These are phyloP conservation scores for Nomada hirtipes DNA, from an alignment of 2,888 invertebrate species.

Conservation along the genomic window DNA sequence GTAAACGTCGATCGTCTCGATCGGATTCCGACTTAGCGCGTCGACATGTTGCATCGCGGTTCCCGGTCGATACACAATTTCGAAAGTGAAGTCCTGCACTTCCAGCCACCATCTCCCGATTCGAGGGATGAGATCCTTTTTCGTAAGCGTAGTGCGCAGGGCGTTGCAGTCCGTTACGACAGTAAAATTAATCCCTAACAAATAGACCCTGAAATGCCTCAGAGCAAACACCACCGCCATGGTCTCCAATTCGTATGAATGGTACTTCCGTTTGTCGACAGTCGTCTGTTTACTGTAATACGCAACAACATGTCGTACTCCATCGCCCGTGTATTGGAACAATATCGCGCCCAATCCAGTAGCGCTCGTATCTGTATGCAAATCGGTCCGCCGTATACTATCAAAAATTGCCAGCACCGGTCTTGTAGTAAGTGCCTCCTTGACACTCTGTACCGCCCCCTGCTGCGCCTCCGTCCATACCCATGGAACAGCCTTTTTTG, in stretches of 20 bases:
- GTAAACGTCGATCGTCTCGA: constrained; percentile 16
- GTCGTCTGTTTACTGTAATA: background rate
- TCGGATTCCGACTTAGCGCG: constrained; percentile 57
- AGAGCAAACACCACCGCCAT: no score
- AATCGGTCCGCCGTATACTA: background rate
- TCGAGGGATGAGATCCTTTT: no score
- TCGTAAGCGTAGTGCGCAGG: no score
- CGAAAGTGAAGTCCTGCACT: no score
- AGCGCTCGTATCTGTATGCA: constrained; percentile 41
- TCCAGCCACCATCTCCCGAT: no score
- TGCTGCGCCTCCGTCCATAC: background rate
- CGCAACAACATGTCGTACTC: background rate
- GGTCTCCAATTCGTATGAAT: no score
- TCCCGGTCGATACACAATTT: no score
- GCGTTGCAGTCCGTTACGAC: no score
- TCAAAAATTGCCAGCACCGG: constrained; percentile 21
- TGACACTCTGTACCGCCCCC: background rate
- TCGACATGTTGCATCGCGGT: no score
- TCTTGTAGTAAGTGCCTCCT: background rate
- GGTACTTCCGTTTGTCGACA: background rate
- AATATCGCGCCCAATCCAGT: constrained; percentile 29
- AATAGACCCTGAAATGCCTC: background rate
- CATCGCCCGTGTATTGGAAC: background rate
- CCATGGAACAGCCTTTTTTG: background rate
- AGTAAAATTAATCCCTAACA: background rate